Conservation (phyloP, 2,888 invertebrate genomes). For the Kryphioiulus occultus region DNA sequence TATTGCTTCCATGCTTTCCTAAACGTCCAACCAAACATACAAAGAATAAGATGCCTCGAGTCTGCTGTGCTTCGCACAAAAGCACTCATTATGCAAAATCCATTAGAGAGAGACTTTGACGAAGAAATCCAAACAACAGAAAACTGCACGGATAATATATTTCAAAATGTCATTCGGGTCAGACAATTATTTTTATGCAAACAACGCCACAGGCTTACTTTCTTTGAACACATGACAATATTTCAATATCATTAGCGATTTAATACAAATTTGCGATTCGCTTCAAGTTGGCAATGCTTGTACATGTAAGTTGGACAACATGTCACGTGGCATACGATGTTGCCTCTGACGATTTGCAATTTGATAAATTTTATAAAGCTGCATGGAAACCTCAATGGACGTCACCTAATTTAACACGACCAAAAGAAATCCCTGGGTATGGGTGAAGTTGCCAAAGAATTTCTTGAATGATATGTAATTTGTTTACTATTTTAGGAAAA, state of each 20-base stretch:
- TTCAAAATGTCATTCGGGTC: neutral
- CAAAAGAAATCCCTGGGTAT: too few relatives aligned
- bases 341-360: too few relatives aligned
- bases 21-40: neutral
- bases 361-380: too few relatives aligned
- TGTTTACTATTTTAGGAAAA: too few relatives aligned
- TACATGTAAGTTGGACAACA: neutral
- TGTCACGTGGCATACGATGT: neutral
- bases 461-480: too few relatives aligned
- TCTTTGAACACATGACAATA: neutral
- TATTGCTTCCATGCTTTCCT: neutral
- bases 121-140: neutral
- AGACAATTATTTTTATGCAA: neutral
- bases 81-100: conserved; percentile 35
- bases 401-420: too few relatives aligned
- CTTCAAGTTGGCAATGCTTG: neutral
- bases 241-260: neutral
- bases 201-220: neutral
- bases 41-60: neutral
- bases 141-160: conserved; percentile 1
- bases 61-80: neutral
- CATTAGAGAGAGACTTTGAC: neutral
- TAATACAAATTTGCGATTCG: neutral
- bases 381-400: too few relatives aligned
- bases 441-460: too few relatives aligned